Base-by-base conservation (phyloP, 2,797 vertebrate genomes). In the Leptoclinus maculatus region DNA sequence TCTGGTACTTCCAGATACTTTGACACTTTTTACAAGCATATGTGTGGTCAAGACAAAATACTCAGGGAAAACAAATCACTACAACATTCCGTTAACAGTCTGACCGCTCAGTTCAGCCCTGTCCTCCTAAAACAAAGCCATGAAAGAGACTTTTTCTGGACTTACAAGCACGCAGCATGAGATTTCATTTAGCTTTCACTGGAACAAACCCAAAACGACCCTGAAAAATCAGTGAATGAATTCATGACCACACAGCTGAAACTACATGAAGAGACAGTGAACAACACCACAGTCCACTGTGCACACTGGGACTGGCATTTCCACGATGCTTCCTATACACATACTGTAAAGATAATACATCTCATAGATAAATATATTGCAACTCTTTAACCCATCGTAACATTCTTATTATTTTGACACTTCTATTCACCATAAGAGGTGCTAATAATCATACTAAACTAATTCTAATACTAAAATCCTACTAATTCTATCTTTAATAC, bases 1-100 rank as follows among this genome's bases (percentile, higher is more conserved):
- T n/a, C n/a, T n/a, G n/a, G n/a, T n/a, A n/a, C n/a, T n/a, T n/a
- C n/a, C n/a, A n/a, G n/a, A n/a, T n/a, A n/a, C n/a, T n/a, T n/a
- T n/a, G n/a, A n/a, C n/a, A n/a, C n/a, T n/a, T n/a, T n/a, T n/a
- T n/a, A n/a, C n/a, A n/a, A n/a, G n/a, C n/a, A n/a, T n/a, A n/a
- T n/a, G n/a, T n/a, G n/a, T n/a, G n/a, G n/a, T n/a, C n/a, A n/a
- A n/a, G n/a, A n/a, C n/a, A n/a, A n/a, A 53, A 25, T 49, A 3
- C 43, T 66, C 62, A 63, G 16, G 25, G 38, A 47, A 53, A 36
- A 67, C n/a, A 36, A 38, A 67, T 53, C 14, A 38, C n/a, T 53
- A 34, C 45, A 27, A 41, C 39, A 21, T 8, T 8, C 13, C 7
- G n/a, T 62, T 54, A 66, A 49, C 13, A 27, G 3, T 45, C 41